Evolutionary conservation across 2,113 vertebrate genomes (phyloP), one percentile per base, ranked within the genome.

Genomic region (Tupaia tana): DNA sequence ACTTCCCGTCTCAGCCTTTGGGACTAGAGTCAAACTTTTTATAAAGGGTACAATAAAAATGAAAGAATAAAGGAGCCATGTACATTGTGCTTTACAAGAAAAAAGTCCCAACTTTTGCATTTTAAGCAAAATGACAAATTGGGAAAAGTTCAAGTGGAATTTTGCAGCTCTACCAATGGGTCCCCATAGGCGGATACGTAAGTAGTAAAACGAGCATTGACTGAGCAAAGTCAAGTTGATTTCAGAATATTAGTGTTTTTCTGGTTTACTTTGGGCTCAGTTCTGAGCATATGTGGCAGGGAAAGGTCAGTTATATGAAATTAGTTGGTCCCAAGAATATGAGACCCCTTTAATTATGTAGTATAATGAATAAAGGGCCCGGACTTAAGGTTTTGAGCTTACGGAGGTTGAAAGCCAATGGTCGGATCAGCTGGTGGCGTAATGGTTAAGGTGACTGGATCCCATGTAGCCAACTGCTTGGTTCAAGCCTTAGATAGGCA

Each of bases 101-200:
- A 29, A 9, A 88, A 61, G 25, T 25, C 9, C 24, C 34, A 61
- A 27, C 15, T n/a, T 3, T 1, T 54, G 14, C 70, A 3, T 14
- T 79, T 54, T 24, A 54, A 75, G 9, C 7, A n/a, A 66, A 78
- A 67, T 8, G 29, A 52, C 29, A 58, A 71, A 90, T 27, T 2
- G 11, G 2, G 31, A 10, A 10, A 11, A 5, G 0, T 29, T 71
- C 7, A 8, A 27, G 2, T 67, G 22, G 24, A 71, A 86, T 67
- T 25, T 27, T 0, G 3, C 24, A 67, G 1, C 4, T 6, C 15
- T 54, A 12, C 18, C 25, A 13, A 3, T 56, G 4, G 27, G 7
- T 77, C 5, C 52, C 16, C 3, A 27, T 83, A 3, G 54, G 89
- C 1, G 15, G 2, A 87, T 1, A 59, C 20, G 7, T 61, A 22